Evolutionary conservation across 2,797 vertebrate genomes (phyloP).

Genomic region (Aphelocoma californica): DNA sequence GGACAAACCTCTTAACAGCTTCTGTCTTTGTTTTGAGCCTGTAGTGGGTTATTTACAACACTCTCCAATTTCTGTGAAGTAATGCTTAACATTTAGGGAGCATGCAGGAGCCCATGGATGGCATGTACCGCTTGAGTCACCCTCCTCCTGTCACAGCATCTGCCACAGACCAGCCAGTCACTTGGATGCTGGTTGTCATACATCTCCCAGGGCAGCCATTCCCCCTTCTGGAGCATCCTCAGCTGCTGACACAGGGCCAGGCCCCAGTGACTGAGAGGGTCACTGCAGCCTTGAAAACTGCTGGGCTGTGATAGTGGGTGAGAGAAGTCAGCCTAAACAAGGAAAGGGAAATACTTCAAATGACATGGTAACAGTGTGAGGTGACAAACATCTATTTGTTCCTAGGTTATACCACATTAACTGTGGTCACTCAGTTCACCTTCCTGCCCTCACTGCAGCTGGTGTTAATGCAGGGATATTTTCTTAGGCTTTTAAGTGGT

Average conservation of each 20-base stretch:
- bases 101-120: neutral
- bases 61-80: neutral
- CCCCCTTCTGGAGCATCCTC: neutral
- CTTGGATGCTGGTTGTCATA: neutral
- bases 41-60: neutral
- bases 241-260: neutral
- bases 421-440: neutral
- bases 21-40: neutral
- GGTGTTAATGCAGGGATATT: neutral
- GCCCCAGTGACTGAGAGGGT: accelerated
- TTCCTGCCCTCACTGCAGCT: neutral
- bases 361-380: accelerated
- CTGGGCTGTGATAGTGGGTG: neutral
- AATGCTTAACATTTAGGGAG: neutral
- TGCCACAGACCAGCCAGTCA: neutral
- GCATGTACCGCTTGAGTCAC: neutral
- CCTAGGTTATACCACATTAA: neutral
- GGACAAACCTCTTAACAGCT: neutral
- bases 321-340: neutral
- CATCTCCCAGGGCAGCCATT: neutral
- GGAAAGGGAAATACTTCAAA: neutral
- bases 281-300: neutral
- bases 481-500: neutral
- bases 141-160: neutral
- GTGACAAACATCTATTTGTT: neutral